Evolutionary conservation across 2,113 vertebrate species (phyloP).

Genomic region (Gobius niger): DNA sequence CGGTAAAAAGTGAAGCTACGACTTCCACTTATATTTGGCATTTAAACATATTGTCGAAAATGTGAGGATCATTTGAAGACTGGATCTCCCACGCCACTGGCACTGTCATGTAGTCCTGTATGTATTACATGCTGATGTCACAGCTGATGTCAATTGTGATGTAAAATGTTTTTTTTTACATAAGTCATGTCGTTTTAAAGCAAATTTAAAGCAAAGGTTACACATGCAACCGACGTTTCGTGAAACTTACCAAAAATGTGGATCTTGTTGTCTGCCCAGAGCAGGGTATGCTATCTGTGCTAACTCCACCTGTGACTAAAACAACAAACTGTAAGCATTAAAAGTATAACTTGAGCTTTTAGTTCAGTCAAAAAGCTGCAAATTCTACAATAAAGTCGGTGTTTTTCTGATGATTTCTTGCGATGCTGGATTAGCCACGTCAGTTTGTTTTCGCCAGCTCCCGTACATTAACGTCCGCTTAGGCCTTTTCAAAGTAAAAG

Average conservation of each 20-base stretch:
- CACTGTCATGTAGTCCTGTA: no score
- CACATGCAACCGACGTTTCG: neutral
- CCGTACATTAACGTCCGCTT: neutral
- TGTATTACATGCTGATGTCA: conserved; percentile 8
- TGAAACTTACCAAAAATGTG: neutral
- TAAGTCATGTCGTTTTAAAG: neutral
- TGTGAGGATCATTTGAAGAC: no score
- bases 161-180: neutral
- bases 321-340: neutral
- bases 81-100: no score
- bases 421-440: conserved; percentile 57
- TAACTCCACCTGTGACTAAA: neutral
- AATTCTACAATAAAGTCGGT: neutral
- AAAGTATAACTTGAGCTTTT: no score
- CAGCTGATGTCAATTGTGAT: neutral
- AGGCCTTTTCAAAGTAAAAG: conserved; percentile 28
- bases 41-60: no score
- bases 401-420: conserved; percentile 4
- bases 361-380: neutral
- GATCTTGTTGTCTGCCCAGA: neutral
- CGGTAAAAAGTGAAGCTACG: no score
- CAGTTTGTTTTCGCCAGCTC: conserved; percentile 38
- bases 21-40: no score
- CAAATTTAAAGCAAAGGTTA: no score
- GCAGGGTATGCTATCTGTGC: neutral